Base-by-base conservation (phyloP, 2,888 invertebrate species). In the Tanytarsus gracilentus region DNA sequence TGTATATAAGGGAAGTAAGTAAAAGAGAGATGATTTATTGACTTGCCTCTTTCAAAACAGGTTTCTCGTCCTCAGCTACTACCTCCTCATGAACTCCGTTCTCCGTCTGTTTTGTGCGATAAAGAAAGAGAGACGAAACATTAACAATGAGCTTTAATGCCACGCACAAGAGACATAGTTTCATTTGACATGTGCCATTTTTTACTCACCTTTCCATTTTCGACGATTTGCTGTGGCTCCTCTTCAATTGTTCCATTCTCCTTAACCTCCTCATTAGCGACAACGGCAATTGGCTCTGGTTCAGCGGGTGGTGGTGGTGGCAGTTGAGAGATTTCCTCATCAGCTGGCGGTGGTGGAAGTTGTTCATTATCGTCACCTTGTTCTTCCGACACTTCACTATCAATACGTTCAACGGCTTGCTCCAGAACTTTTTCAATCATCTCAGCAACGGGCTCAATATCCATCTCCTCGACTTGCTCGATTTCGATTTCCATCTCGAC, bases 361-460 rank as follows among this genome's bases (percentile, higher is more conserved):
- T 51, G 36, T 11, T 58, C 30, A 23, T 61, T 48, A 26, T 44
- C 49, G 16, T 49, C 50, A 16, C 25, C 49, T 51, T 61, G 59
- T 27, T 52, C 52, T 14, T 11, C 40, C 16, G 53, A 52, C 8
- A 49, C 40, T 29, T 60, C 55, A 16, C 27, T 18, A 23, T 49
- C 61, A 36, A 56, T 25, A 9, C 21, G 48, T 11, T 60, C 60
- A 25, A 60, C 60, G 11, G 60, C 60, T 50, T 49, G 16, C 21
- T 60, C 60, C 4, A 60, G 27, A 33, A 60, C 55, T 23, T 55
- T 50, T 50, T 56, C 56, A 21, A 49, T 30, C 36, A 56, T 39
- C 23, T 61, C 61, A 6, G 61, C 55, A 50, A 56, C 49, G 25
- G 49, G 59, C 51, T 61, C 40, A 44, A 59, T 25, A 16, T 48